Percentiles rank a stretch among this genome's conserved stretches.
These are phyloP conservation scores for Drosophila hydei DNA, from an alignment of 1,140 invertebrate species.

Conservation along the genomic window DNA sequence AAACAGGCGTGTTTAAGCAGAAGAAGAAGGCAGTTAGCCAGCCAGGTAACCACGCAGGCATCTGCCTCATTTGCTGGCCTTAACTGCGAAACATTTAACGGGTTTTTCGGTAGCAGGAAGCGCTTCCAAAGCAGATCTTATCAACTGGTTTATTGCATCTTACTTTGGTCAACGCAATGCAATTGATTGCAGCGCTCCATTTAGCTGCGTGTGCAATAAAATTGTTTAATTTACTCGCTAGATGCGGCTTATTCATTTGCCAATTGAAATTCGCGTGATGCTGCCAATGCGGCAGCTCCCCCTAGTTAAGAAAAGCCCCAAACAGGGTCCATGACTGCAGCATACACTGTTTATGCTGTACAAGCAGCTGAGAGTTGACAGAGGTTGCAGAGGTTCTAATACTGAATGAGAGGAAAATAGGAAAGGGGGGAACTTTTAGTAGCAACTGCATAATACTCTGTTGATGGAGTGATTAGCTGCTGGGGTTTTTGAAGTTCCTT, in stretches of 20 bases:
- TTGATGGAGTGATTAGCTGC: too few relatives aligned
- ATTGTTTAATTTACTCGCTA: slow-evolving; percentile 64
- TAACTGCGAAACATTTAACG: slow-evolving; percentile 21
- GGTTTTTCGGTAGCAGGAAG: slow-evolving; percentile 38
- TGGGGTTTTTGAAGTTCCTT: too few relatives aligned
- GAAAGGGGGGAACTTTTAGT: not conserved
- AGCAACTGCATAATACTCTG: too few relatives aligned
- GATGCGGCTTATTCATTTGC: slow-evolving; percentile 68
- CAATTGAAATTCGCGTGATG: slow-evolving; percentile 56
- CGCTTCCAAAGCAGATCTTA: slow-evolving; percentile 5
- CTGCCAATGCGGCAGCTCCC: slow-evolving; percentile 74
- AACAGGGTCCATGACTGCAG: not conserved
- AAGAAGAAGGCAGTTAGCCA: not conserved
- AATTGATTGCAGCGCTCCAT: slow-evolving; percentile 58
- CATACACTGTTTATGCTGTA: not conserved
- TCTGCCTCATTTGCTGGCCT: slow-evolving; percentile 23
- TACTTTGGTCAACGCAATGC: slow-evolving; percentile 50
- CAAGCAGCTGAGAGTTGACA: not conserved
- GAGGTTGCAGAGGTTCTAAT: too few relatives aligned
- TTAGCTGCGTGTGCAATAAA: slow-evolving; percentile 54
- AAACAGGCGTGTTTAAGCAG: slow-evolving; percentile 13
- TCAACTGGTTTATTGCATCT: slow-evolving; percentile 45
- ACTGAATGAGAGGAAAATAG: not conserved
- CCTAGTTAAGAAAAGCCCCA: slow-evolving; percentile 7
- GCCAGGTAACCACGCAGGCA: too few relatives aligned